A percentile compares a stretch with the other conserved stretches of the same genome.
phyloP scores from a whole-genome alignment of 2,797 vertebrate genomes.

The Rhadinocentrus ornatus region DNA sequence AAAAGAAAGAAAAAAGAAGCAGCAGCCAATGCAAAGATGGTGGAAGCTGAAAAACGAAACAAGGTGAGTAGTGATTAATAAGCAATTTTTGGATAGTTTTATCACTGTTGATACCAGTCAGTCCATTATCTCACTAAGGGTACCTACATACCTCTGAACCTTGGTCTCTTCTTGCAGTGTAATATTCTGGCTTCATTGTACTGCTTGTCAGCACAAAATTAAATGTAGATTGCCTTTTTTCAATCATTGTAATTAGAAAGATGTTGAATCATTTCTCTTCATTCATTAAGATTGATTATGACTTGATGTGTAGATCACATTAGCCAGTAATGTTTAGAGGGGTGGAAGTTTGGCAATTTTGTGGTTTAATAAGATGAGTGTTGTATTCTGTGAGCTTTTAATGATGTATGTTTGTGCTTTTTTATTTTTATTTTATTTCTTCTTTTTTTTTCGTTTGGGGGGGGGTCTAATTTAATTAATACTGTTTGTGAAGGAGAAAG shows the following conservation, averaged over 20 bases:
- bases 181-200: slow-evolving; percentile 4
- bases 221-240: slow-evolving; percentile 21
- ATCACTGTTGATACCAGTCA: slow-evolving; percentile 11
- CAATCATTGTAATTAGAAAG: slow-evolving; percentile 28
- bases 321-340: neutral
- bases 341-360: slow-evolving; percentile 18
- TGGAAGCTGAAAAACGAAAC: slow-evolving; percentile 95
- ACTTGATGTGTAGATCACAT: slow-evolving; percentile 19
- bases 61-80: slow-evolving; percentile 86
- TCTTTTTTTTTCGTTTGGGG: too few relatives aligned
- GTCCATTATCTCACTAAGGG: neutral
- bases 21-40: slow-evolving; percentile 94
- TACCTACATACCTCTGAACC: neutral
- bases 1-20: slow-evolving; percentile 98
- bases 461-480: slow-evolving; percentile 42
- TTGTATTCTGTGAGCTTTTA: slow-evolving; percentile 25
- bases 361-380: slow-evolving; percentile 19
- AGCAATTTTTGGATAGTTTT: slow-evolving; percentile 12
- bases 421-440: slow-evolving; percentile 7
- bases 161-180: neutral
- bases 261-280: slow-evolving; percentile 6
- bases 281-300: slow-evolving; percentile 12
- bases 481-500: slow-evolving; percentile 88
- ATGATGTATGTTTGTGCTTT: neutral
- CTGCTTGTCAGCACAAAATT: slow-evolving; percentile 26